phyloP scores from a whole-genome alignment of 2,113 vertebrate species.

The Probosciger aterrimus region DNA sequence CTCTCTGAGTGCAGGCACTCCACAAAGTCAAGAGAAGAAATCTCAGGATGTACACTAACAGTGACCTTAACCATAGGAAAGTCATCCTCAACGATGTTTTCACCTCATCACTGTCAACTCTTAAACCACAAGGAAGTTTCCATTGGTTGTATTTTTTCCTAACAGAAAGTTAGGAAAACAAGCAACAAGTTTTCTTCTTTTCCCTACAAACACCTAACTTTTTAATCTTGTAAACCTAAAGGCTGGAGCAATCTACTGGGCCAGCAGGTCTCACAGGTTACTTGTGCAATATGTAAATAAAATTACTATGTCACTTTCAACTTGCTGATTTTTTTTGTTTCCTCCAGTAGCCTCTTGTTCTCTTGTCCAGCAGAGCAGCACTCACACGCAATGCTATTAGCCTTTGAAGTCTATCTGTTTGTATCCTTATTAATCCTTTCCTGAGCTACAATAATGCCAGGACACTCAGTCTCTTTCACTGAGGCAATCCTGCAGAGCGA shows the following conservation, averaged over 20 bases:
- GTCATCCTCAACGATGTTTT: background rate
- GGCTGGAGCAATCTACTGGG: background rate
- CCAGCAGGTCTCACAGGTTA: conserved; percentile 45
- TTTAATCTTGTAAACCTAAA: background rate
- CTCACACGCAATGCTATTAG: background rate
- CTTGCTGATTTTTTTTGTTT: conserved; percentile 1
- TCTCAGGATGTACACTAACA: background rate
- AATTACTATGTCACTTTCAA: background rate
- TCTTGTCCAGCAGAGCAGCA: background rate
- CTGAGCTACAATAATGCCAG: background rate
- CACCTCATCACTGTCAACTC: background rate
- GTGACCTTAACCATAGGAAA: background rate
- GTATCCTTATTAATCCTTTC: conserved; percentile 11
- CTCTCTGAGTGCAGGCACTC: background rate
- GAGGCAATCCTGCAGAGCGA: background rate
- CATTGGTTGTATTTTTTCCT: background rate
- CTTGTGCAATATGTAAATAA: conserved; percentile 48
- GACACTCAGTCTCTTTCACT: background rate
- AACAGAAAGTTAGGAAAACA: no score
- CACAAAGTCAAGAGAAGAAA: background rate
- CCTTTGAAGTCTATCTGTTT: conserved; percentile 37
- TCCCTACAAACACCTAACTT: background rate
- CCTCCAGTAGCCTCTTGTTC: conserved; percentile 23
- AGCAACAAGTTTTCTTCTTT: background rate
- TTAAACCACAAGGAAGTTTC: background rate